Percentiles rank a stretch among this genome's conserved stretches.
Evolutionary conservation across 2,113 vertebrate genomes (phyloP).

Genomic region (Solea solea): DNA sequence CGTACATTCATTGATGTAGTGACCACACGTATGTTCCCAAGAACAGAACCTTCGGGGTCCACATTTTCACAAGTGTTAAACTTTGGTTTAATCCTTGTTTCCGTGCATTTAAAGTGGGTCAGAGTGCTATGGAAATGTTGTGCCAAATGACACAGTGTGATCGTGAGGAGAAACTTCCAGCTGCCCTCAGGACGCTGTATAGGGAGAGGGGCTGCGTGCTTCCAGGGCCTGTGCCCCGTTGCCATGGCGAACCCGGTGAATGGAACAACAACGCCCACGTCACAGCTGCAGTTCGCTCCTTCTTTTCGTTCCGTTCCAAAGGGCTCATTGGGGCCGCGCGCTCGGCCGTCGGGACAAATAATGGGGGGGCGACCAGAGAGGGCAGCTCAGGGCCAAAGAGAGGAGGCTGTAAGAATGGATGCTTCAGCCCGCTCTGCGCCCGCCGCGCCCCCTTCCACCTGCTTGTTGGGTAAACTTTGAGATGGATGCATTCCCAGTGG

Average conservation of each 20-base stretch:
- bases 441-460: conserved; percentile 57
- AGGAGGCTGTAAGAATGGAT: conserved; percentile 68
- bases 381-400: conserved; percentile 73
- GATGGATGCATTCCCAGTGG: conserved; percentile 47
- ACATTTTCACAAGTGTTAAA: background rate
- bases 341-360: conserved; percentile 75
- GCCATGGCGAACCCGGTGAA: conserved; percentile 92
- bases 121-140: conserved; percentile 5
- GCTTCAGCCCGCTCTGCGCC: conserved; percentile 42
- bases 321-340: conserved; percentile 80
- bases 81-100: background rate
- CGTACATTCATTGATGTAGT: background rate
- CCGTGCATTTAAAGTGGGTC: background rate
- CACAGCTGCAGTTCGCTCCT: conserved; percentile 84
- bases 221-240: conserved; percentile 90
- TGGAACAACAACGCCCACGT: conserved; percentile 93
- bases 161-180: conserved; percentile 65
- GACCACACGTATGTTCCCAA: background rate
- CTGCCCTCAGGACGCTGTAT: conserved; percentile 85
- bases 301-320: conserved; percentile 78
- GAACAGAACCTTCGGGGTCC: background rate
- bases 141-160: conserved; percentile 9
- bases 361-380: conserved; percentile 63
- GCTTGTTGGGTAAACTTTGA: conserved; percentile 78
- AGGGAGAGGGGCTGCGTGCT: conserved; percentile 89